phyloP scores from a whole-genome alignment of 1,140 invertebrate species.

The Carcinoscorpius rotundicauda region DNA sequence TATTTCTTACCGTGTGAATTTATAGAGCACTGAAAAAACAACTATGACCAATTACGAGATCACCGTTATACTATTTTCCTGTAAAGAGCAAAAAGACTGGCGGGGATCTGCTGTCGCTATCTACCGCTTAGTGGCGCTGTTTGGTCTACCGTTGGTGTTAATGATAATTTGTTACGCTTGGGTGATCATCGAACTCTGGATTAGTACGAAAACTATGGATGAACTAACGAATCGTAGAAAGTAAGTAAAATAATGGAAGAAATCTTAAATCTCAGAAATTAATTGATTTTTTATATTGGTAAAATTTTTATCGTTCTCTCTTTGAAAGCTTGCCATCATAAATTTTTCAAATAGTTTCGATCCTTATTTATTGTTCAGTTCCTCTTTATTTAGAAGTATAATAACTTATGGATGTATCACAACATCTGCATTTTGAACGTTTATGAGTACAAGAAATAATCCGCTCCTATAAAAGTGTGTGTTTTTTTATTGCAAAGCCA shows the following conservation, averaged over 20 bases:
- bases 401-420: no score
- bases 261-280: neutral
- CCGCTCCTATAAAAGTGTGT: no score
- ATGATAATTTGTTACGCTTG: conserved; percentile 43
- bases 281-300: neutral
- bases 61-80: conserved; percentile 33
- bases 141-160: conserved; percentile 36
- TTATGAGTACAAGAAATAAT: no score
- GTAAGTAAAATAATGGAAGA: conserved; percentile 10
- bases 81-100: conserved; percentile 28
- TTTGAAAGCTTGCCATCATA: neutral
- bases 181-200: conserved; percentile 44
- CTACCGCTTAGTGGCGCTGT: conserved; percentile 41
- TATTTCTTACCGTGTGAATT: no score
- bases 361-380: neutral
- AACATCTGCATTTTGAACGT: no score
- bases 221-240: conserved; percentile 33
- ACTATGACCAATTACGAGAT: conserved; percentile 33
- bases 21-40: conserved; percentile 5
- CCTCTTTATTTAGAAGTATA: no score
- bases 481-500: no score
- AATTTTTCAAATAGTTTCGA: neutral
- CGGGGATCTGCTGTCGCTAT: conserved; percentile 32
- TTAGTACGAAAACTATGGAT: conserved; percentile 37
- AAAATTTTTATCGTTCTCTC: neutral